These are phyloP conservation scores for Ylistrum balloti DNA, from an alignment of 1,140 invertebrate species.

Conservation along the genomic window DNA sequence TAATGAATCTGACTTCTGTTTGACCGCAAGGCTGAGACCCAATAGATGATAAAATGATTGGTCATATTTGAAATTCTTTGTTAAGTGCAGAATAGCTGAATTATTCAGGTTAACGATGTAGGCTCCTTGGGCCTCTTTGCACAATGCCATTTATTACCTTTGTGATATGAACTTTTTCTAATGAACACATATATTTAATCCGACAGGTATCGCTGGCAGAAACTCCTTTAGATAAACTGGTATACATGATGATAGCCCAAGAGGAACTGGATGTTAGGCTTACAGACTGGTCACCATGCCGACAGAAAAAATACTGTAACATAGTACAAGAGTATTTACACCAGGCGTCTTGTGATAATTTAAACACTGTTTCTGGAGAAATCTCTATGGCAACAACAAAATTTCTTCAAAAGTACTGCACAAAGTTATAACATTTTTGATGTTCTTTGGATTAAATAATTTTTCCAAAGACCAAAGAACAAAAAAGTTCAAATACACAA, in stretches of 20 bases:
- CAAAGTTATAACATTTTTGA: too few relatives aligned
- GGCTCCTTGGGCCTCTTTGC: too few relatives aligned
- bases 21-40: too few relatives aligned
- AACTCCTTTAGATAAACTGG: not conserved
- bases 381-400: not conserved
- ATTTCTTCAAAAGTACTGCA: not conserved
- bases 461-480: too few relatives aligned
- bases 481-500: too few relatives aligned
- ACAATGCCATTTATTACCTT: too few relatives aligned
- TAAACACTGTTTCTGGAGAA: not conserved
- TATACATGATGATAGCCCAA: conserved; percentile 41
- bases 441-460: too few relatives aligned
- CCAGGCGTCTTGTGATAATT: not conserved
- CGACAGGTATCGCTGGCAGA: conserved; percentile 40
- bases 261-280: conserved; percentile 43
- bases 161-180: not conserved
- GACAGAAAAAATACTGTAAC: conserved; percentile 6
- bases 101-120: too few relatives aligned
- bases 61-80: too few relatives aligned
- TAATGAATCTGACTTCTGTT: too few relatives aligned
- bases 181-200: not conserved
- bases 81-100: too few relatives aligned
- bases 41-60: too few relatives aligned
- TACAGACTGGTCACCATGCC: conserved; percentile 44
- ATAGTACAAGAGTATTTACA: conserved; percentile 37